Percentiles rank a stretch among this genome's conserved stretches.
Conservation (phyloP, 2,113 vertebrate genomes). For the Pagrus major region DNA sequence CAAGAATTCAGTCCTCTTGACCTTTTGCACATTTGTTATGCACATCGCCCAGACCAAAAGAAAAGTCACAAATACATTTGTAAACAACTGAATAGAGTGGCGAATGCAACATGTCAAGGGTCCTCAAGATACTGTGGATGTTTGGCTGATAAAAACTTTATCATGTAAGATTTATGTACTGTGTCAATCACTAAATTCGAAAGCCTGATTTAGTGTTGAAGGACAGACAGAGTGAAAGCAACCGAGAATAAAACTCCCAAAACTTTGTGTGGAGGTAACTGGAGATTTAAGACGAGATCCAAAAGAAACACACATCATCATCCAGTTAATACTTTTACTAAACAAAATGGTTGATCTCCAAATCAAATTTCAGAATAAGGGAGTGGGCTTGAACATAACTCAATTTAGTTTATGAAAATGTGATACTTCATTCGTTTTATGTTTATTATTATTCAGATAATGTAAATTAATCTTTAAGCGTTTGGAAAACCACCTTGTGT, state of each 20-base stretch:
- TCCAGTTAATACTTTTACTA: not conserved
- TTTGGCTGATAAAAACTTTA: conserved; percentile 29
- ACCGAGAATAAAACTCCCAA: not conserved
- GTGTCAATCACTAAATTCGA: not conserved
- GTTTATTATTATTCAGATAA: conserved; percentile 27
- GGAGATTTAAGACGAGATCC: conserved; percentile 12
- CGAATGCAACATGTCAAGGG: conserved; percentile 37
- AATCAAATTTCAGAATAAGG: not conserved
- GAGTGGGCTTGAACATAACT: not conserved
- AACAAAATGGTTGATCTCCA: not conserved
- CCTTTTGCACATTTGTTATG: conserved; percentile 39
- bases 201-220: conserved; percentile 10
- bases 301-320: conserved; percentile 14
- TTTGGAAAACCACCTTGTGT: conserved; percentile 18
- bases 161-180: conserved; percentile 8
- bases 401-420: conserved; percentile 33
- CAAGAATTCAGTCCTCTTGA: conserved; percentile 50
- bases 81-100: not conserved
- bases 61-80: conserved; percentile 18
- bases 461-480: not conserved
- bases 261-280: conserved; percentile 6
- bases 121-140: conserved; percentile 27
- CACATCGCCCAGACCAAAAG: conserved; percentile 8
- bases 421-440: conserved; percentile 18
- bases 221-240: conserved; percentile 22